These are phyloP conservation scores for Cyanocitta stelleri DNA, from an alignment of 2,113 vertebrate genomes.

Conservation along the genomic window DNA sequence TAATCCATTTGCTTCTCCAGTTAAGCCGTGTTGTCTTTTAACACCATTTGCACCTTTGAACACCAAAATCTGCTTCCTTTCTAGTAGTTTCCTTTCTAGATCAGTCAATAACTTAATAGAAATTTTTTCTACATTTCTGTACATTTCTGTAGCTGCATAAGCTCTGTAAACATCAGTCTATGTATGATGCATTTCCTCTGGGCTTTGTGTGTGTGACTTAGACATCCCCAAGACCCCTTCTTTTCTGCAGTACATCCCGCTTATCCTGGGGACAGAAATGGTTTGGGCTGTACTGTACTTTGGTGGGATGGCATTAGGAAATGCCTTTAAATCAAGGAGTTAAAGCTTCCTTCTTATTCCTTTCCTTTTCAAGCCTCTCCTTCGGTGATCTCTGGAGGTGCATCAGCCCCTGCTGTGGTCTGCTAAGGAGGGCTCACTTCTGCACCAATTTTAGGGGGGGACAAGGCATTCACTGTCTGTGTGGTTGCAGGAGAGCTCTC, in stretches of 20 bases:
- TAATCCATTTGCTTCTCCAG: not conserved
- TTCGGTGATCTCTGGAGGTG: not conserved
- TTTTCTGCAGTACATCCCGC: not conserved
- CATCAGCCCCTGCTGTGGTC: too few relatives aligned
- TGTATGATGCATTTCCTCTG: not conserved
- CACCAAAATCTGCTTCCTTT: not conserved
- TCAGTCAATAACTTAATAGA: not conserved
- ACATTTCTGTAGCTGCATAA: not conserved
- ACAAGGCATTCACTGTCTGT: not conserved
- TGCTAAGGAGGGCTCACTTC: not conserved
- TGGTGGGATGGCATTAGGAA: not conserved
- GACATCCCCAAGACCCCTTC: not conserved
- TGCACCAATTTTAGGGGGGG: not conserved
- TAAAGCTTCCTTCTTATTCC: not conserved
- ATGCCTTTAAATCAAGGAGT: not conserved
- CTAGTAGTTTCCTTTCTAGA: not conserved
- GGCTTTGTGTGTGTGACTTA: not conserved
- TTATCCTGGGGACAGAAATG: not conserved
- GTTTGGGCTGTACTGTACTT: not conserved
- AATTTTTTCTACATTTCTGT: not conserved
- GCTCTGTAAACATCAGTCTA: not conserved
- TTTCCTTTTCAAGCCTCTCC: not conserved
- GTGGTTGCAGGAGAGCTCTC: not conserved
- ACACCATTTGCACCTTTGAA: not conserved
- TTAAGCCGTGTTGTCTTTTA: not conserved